phyloP scores from a whole-genome alignment of 2,113 vertebrate species.

The mouse (Mus musculus) region DNA sequence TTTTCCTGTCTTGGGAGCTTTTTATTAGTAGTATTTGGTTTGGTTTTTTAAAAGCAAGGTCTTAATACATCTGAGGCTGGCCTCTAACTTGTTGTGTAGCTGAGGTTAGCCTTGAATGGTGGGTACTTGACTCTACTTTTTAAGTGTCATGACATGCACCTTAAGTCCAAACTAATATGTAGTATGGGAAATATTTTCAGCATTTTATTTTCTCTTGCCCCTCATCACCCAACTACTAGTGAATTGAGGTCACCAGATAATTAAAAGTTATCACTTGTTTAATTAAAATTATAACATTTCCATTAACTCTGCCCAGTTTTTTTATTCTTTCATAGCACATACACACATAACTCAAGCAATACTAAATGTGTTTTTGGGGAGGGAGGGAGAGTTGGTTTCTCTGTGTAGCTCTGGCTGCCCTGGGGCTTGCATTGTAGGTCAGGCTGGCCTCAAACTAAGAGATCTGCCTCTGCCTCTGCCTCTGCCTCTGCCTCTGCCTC shows the following conservation, averaged over 20 bases:
- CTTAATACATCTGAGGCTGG: background rate
- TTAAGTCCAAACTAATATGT: background rate
- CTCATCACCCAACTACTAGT: background rate
- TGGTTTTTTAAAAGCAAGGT: background rate
- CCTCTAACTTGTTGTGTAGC: background rate
- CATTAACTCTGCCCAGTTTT: background rate
- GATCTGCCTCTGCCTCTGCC: background rate
- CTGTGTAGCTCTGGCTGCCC: background rate
- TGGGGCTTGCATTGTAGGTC: background rate
- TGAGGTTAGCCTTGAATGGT: background rate
- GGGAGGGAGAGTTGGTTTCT: background rate
- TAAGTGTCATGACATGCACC: background rate
- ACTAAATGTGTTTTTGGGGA: background rate
- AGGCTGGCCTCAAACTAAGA: background rate
- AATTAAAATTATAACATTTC: conserved; percentile 13
- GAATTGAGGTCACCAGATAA: background rate
- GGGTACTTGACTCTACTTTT: background rate
- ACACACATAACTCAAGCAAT: background rate
- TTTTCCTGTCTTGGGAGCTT: no score
- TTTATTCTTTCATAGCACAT: background rate
- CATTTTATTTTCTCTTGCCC: background rate
- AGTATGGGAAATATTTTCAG: background rate
- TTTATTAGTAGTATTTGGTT: background rate
- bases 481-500: background rate
- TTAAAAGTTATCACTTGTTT: conserved; percentile 13